Evolutionary conservation across 2,888 invertebrate species (phyloP).

Genomic region (Pyrrhia umbra): DNA sequence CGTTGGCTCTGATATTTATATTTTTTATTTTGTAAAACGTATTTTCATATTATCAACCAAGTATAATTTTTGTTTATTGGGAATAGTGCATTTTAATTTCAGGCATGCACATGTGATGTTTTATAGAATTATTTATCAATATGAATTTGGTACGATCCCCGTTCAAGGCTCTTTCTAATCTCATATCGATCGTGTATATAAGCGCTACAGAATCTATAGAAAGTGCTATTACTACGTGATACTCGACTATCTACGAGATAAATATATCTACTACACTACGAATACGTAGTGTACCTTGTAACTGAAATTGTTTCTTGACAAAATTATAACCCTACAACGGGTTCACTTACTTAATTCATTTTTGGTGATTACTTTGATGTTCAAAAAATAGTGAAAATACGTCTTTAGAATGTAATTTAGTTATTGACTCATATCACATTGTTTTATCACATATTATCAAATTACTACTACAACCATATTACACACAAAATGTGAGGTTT

Average conservation of each 20-base stretch:
- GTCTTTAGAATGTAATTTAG: background rate
- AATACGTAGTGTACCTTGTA: constrained; percentile 6
- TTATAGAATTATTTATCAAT: background rate
- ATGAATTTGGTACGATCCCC: background rate
- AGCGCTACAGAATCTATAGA: background rate
- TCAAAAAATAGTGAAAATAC: background rate
- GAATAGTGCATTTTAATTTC: background rate
- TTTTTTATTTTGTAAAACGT: too few relatives aligned
- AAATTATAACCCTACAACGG: background rate
- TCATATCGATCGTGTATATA: background rate
- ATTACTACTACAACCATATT: too few relatives aligned
- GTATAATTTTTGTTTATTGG: too few relatives aligned
- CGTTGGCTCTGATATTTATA: too few relatives aligned
- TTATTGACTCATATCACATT: too few relatives aligned
- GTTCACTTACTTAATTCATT: background rate
- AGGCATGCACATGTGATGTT: background rate
- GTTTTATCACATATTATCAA: too few relatives aligned
- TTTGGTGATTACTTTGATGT: background rate
- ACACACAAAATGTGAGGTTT: too few relatives aligned
- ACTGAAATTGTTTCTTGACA: constrained; percentile 1
- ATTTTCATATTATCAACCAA: too few relatives aligned
- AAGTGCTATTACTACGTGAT: background rate
- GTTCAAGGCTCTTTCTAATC: background rate
- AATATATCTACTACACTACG: background rate
- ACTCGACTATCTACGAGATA: background rate